Evolutionary conservation across 2,113 vertebrate species (phyloP), one percentile per base, ranked within the genome.

Genomic region (Ovibos moschatus): DNA sequence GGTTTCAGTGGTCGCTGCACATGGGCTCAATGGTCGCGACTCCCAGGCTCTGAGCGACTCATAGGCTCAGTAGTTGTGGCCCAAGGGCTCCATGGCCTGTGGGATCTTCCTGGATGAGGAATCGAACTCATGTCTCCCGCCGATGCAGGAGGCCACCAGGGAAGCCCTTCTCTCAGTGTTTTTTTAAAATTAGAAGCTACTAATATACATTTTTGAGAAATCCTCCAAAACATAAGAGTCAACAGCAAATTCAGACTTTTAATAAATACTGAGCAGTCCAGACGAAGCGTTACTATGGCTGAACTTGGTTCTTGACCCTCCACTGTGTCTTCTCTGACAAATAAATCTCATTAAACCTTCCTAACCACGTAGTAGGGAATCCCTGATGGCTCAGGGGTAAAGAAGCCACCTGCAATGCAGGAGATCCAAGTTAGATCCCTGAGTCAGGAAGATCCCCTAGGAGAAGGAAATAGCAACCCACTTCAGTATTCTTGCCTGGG

Each of bases 21-120:
- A 0, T 5, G 17, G n/a, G 9, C 64, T 71, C 64, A 11, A 3
- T 36, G 17, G 64, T 9, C 5, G 9, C 1, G 4, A 62, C 28
- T 62, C 13, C 30, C 30, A 64, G 60, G 60, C 60, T 64, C 60
- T 33, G 60, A 16, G 60, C 1, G 15, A 71, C 64, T 71, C n/a
- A 10, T 19, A 36, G 64, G 64, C n/a, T 71, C 17, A 2, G 64
- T 11, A 36, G 64, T 21, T 36, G n/a, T 71, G n/a, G 64, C 64
- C 36, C 19, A 36, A 3, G 9, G 64, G 5, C n/a, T 71, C 64
- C 62, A 17, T 9, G 62, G 62, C 64, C 23, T 23, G 64, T 23
- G 64, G 64, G 64, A 36, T 71, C 64, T 36, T 71, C 17, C 64
- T 21, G 64, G 64, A 10, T 71, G n/a, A 36, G 17, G 64, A 71